These are phyloP conservation scores for Aricia artaxerxes DNA, from an alignment of 2,888 invertebrate species.

Conservation along the genomic window DNA sequence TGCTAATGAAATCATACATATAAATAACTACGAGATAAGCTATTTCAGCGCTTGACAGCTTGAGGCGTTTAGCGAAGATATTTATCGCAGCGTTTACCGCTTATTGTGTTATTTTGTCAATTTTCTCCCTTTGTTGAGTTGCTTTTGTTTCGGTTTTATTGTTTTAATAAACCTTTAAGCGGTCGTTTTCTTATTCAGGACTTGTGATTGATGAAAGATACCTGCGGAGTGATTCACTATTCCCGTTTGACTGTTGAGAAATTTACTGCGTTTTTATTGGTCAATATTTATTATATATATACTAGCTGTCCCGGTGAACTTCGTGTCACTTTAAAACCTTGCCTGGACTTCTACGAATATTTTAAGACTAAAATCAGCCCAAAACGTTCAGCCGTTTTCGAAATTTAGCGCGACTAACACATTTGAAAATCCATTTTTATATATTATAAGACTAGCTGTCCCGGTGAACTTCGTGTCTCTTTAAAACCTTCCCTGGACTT, in stretches of 20 bases:
- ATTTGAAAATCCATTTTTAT: too few relatives aligned
- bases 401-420: too few relatives aligned
- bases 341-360: too few relatives aligned
- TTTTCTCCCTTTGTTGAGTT: constrained; percentile 31
- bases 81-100: constrained; percentile 37
- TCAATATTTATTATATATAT: not conserved
- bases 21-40: constrained; percentile 41
- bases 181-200: not conserved
- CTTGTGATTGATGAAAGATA: not conserved
- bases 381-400: too few relatives aligned
- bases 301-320: too few relatives aligned
- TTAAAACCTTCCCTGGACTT: too few relatives aligned
- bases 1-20: constrained; percentile 31
- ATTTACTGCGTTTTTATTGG: not conserved
- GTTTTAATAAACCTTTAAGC: constrained; percentile 1
- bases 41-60: constrained; percentile 40
- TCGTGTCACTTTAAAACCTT: too few relatives aligned
- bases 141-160: constrained; percentile 31
- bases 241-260: not conserved
- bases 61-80: constrained; percentile 36
- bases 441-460: too few relatives aligned
- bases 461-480: too few relatives aligned
- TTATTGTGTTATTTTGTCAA: constrained; percentile 35
- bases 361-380: too few relatives aligned
- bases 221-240: not conserved